Evolutionary conservation across 1,140 invertebrate genomes (phyloP).

Genomic region (Bursaphelenchus mucronatus): DNA sequence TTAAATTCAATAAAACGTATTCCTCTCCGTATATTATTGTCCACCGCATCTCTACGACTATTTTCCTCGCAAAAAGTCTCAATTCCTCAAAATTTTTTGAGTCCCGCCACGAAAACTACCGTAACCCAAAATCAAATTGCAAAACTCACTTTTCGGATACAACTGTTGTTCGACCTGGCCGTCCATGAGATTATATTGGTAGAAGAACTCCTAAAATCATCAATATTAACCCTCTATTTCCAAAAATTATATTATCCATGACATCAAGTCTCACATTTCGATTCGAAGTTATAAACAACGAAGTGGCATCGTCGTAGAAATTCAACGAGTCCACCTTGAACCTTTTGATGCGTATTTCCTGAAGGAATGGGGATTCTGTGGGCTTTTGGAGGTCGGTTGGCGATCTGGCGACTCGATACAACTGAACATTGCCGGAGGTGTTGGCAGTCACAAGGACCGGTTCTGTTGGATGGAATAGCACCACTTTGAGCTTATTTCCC

Average conservation of each 20-base stretch:
- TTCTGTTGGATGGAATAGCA: constrained; percentile 41
- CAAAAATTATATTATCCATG: constrained; percentile 13
- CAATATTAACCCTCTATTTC: background rate
- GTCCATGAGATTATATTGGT: constrained; percentile 38
- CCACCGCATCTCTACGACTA: background rate
- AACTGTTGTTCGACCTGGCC: background rate
- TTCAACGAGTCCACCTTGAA: constrained; percentile 29
- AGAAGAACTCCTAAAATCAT: constrained; percentile 31
- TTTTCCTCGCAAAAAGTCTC: background rate
- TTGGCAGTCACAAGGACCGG: constrained; percentile 37
- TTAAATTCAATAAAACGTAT: background rate
- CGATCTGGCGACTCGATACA: constrained; percentile 34
- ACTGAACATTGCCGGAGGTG: constrained; percentile 16
- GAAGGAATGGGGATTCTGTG: constrained; percentile 32
- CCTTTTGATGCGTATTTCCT: constrained; percentile 29
- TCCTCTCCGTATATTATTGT: background rate
- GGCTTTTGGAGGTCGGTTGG: constrained; percentile 18
- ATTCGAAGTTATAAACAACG: constrained; percentile 23
- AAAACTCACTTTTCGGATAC: constrained; percentile 2
- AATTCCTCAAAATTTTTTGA: constrained; percentile 20
- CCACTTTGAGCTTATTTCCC: constrained; percentile 18
- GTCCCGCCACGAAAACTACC: constrained; percentile 29
- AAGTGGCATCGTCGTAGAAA: constrained; percentile 34
- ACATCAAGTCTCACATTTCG: constrained; percentile 26
- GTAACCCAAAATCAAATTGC: background rate